phyloP scores from a whole-genome alignment of 2,113 vertebrate species.

The Redunca redunca region DNA sequence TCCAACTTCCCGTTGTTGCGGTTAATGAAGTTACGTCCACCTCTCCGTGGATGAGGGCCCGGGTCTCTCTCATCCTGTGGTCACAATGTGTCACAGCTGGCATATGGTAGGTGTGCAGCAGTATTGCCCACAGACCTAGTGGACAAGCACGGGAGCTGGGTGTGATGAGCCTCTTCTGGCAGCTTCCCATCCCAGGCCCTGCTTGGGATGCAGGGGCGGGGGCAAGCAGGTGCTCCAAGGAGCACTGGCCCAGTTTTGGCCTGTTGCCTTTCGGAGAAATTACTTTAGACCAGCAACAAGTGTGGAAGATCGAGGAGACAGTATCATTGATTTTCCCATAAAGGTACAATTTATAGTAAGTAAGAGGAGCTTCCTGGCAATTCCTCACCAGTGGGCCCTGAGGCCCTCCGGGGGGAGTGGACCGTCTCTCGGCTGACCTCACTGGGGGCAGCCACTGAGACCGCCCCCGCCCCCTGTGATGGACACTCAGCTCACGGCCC shows the following conservation, averaged over 20 bases:
- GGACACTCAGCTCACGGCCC: background rate
- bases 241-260: constrained; percentile 9
- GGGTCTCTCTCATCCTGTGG: background rate
- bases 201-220: background rate
- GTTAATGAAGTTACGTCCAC: no score
- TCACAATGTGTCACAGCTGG: background rate
- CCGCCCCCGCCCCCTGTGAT: fast-evolving
- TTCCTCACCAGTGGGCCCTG: constrained; percentile 59
- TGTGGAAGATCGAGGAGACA: constrained; percentile 66
- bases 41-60: background rate
- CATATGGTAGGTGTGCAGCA: fast-evolving
- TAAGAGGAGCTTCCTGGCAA: constrained; percentile 64
- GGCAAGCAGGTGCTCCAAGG: fast-evolving
- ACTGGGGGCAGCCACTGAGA: background rate
- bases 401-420: constrained; percentile 20
- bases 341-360: constrained; percentile 74
- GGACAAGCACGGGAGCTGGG: fast-evolving
- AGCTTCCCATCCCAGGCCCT: background rate
- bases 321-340: constrained; percentile 76
- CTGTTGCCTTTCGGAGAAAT: constrained; percentile 64
- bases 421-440: constrained; percentile 10
- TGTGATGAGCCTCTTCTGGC: background rate
- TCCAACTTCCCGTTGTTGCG: background rate
- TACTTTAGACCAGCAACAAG: constrained; percentile 66
- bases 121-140: background rate